Evolutionary conservation across 2,113 vertebrate species (phyloP), one percentile per base, ranked within the genome.

Genomic region (Verasper variegatus): DNA sequence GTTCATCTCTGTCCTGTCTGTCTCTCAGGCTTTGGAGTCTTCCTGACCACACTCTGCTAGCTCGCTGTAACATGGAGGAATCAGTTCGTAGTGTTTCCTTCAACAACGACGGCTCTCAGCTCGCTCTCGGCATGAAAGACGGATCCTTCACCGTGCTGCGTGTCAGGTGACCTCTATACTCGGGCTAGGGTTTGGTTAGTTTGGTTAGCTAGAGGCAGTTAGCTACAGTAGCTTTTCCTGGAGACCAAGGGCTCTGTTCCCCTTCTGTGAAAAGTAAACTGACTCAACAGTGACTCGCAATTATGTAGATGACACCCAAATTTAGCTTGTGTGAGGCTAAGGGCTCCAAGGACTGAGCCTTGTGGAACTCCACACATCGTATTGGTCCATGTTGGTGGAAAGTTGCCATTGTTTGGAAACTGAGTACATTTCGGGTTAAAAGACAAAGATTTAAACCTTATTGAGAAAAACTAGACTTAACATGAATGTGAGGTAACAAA

Each of bases 111-210:
- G 98, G 98, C 2, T 95, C 98, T 40, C 97, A 99, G 91, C 89
- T 99, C 0, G 97, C 97, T 2, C 92, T 99, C 20, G 98, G 98
- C 12, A 98, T 99, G 97, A 99, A 98, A 91, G 98, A 99, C 1
- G 98, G 98, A 26, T 99, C 97, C 40, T 98, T 99, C 89, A 98
- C 98, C 10, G 97, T 99, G 45, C 95, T 99, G n/a, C 93, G 98
- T 58, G 97, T 99, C 82, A 96, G 98, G 98, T 95, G 71, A 81
- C n/a, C 20, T 31, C 31, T 51, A 45, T 21, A 23, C 23, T 0
- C n/a, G 11, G 42, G 49, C n/a, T 21, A 54, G 8, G 35, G 35
- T 37, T 8, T 35, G 18, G 5, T 13, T 54, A 21, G 10, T 9
- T 37, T 37, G 20, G 20, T 15, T 54, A 21, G 10, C n/a, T 54